phyloP scores from a whole-genome alignment of 2,797 vertebrate species.

The Eulemur mongoz region DNA sequence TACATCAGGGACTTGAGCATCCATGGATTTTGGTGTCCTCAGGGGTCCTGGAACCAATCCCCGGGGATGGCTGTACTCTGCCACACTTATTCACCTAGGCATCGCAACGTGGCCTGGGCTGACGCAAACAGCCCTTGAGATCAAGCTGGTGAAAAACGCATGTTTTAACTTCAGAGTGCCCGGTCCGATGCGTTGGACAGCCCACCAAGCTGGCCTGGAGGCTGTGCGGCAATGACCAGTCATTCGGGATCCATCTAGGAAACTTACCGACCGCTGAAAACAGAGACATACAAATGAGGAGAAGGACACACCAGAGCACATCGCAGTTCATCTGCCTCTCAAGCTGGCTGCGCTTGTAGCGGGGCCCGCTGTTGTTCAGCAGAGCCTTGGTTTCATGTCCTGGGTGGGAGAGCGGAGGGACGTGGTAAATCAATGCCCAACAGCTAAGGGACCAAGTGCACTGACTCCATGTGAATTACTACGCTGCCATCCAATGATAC shows the following conservation, averaged over 20 bases:
- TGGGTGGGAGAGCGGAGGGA: constrained; percentile 62
- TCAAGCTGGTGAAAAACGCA: background rate
- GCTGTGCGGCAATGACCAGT: background rate
- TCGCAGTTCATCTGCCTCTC: constrained; percentile 97
- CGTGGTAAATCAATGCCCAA: accelerated
- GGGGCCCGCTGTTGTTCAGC: constrained; percentile 97
- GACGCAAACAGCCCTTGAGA: background rate
- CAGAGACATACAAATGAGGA: constrained; percentile 96
- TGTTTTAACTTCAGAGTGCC: background rate
- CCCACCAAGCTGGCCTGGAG: background rate
- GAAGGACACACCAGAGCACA: constrained; percentile 98
- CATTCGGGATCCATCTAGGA: background rate
- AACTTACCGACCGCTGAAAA: constrained; percentile 95
- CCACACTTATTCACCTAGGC: too few species aligned
- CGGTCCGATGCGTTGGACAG: accelerated
- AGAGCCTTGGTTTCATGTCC: constrained; percentile 99
- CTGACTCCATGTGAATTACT: background rate
- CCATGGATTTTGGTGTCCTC: background rate
- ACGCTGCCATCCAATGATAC: too few species aligned
- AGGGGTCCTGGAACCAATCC: background rate
- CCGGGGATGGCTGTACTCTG: background rate
- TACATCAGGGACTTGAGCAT: background rate
- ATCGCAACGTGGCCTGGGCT: accelerated
- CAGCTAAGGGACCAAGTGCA: accelerated
- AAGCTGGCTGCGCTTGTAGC: constrained; percentile 98